Base-by-base conservation (phyloP, 2,113 vertebrate genomes). In the Pogona vitticeps region DNA sequence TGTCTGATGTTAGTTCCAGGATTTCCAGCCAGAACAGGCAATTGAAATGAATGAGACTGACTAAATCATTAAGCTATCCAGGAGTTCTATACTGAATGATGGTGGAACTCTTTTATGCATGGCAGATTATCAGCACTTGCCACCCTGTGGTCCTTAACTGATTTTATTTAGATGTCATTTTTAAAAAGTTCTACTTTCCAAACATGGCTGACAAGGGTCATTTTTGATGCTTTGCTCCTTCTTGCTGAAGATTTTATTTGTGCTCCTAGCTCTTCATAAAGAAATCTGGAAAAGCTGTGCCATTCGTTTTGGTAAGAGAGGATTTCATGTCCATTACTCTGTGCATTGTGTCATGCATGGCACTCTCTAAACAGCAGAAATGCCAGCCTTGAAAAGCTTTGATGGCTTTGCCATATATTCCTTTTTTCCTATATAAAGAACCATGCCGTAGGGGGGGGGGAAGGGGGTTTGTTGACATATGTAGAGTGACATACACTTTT, bases 251-350 rank as follows among this genome's bases (percentile, higher is more conserved):
- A 26, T 4, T 76, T 2, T 73, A 38, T 6, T 1, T 73, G 71
- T 23, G 36, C 21, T 38, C 23, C 36, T 36, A 73, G 20, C 6
- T 38, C 20, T 52, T 4, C 18, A 17, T 56, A 20, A 78, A 58
- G 8, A 61, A 0, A 0, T 8, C 0, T 6, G 63, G 40, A 21
- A 46, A 67, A 82, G 68, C 46, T 20, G 8, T 2, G 2, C 76
- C 86, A 14, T 7, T 15, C 10, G 58, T 80, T 36, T 63, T 13
- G 40, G 9, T 18, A 46, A 6, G 26, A 26, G 42, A 76, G 38
- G 73, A 46, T 76, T 76, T 28, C 10, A 38, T 61, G 77, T 20
- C 58, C 77, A 21, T 79, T 61, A 36, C n/a, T 79, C 61, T 33
- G 56, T 63, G 33, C 63, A n/a, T 59, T 36, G 59, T 61, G 58